Conservation (phyloP, 2,888 invertebrate genomes). For the Strigamia crassipes region DNA sequence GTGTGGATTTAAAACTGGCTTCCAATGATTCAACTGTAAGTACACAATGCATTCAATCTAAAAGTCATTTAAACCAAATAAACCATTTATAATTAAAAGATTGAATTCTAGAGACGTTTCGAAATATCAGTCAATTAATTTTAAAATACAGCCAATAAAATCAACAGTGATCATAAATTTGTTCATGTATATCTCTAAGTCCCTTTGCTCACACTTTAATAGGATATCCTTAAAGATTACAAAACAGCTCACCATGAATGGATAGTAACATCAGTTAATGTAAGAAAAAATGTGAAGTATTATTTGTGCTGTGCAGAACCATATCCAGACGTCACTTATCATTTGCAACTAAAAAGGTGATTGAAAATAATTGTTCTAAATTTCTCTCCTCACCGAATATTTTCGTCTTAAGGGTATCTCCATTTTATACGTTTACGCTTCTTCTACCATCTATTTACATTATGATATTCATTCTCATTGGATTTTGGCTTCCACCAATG, state of each 20-base stretch:
- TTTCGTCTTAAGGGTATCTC: slow-evolving; percentile 20
- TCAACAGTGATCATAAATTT: no score
- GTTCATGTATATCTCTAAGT: no score
- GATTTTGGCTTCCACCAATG: slow-evolving; percentile 71
- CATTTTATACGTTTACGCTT: slow-evolving; percentile 45
- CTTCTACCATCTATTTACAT: slow-evolving; percentile 60
- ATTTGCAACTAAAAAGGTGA: slow-evolving; percentile 63
- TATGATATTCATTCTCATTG: slow-evolving; percentile 66
- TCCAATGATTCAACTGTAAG: not conserved
- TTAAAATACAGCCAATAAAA: no score
- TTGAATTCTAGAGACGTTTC: no score
- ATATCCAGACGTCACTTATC: slow-evolving; percentile 64
- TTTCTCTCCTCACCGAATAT: not conserved
- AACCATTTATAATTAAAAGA: no score
- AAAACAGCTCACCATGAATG: slow-evolving; percentile 6
- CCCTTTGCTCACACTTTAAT: not conserved
- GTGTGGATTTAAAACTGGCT: slow-evolving; percentile 60
- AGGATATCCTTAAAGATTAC: not conserved
- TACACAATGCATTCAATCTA: not conserved
- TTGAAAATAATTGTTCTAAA: not conserved
- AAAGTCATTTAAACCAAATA: no score
- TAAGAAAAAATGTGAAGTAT: not conserved
- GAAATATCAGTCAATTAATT: no score
- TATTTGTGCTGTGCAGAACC: slow-evolving; percentile 64
- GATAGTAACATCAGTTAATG: not conserved